These are phyloP conservation scores for Temnothorax rugatulus DNA, from an alignment of 2,888 invertebrate genomes.

Conservation along the genomic window DNA sequence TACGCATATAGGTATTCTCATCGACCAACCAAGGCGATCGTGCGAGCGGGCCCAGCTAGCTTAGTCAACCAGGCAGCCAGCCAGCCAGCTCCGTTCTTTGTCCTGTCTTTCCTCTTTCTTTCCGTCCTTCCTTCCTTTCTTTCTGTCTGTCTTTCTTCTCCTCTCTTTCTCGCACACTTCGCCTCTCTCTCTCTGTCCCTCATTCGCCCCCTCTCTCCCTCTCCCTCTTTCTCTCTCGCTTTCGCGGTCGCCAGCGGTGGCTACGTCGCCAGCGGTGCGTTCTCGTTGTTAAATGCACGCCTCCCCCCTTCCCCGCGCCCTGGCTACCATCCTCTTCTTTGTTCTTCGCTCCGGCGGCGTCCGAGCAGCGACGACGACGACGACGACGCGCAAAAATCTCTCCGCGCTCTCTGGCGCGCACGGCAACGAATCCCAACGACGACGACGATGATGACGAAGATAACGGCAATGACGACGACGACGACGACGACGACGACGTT, in stretches of 20 bases:
- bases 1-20: slow-evolving; percentile 59
- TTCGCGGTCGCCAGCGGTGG: slow-evolving; percentile 56
- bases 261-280: slow-evolving; percentile 57
- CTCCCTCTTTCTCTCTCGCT: slow-evolving; percentile 29
- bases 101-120: slow-evolving; percentile 72
- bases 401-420: slow-evolving; percentile 8
- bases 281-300: slow-evolving; percentile 55
- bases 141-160: slow-evolving; percentile 29
- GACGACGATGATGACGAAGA: background rate
- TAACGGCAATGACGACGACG: background rate
- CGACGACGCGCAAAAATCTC: slow-evolving; percentile 42
- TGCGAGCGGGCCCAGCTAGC: background rate
- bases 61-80: slow-evolving; percentile 20
- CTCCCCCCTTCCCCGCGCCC: slow-evolving; percentile 22
- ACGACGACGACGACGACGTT: background rate
- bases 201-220: background rate
- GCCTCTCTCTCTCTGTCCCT: background rate
- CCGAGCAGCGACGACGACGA: slow-evolving; percentile 23
- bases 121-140: slow-evolving; percentile 49
- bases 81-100: slow-evolving; percentile 81
- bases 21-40: slow-evolving; percentile 60
- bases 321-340: slow-evolving; percentile 48
- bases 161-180: slow-evolving; percentile 14
- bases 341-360: slow-evolving; percentile 44
- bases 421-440: background rate